A percentile compares a stretch with the other conserved stretches of the same genome.
phyloP scores from a whole-genome alignment of 2,797 vertebrate species.

The Aythya fuligula region DNA sequence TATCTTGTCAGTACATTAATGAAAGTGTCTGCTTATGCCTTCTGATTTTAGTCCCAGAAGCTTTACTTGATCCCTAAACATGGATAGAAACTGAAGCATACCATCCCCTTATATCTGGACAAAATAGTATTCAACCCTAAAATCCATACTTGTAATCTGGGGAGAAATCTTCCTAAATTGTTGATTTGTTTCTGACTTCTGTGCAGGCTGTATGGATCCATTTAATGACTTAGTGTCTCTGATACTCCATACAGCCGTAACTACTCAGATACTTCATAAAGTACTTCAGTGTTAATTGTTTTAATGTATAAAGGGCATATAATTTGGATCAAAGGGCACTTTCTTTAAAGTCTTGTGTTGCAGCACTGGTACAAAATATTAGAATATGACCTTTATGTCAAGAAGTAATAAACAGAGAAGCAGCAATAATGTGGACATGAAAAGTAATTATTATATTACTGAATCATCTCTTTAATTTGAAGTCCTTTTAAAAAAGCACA shows the following conservation, averaged over 20 bases:
- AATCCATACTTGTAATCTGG: neutral
- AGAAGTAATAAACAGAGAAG: slow-evolving; percentile 15
- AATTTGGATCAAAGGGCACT: slow-evolving; percentile 71
- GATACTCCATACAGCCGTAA: slow-evolving; percentile 57
- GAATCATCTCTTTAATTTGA: slow-evolving; percentile 34
- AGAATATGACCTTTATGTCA: slow-evolving; percentile 12
- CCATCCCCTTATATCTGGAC: neutral
- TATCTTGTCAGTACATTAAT: neutral
- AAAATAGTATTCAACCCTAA: neutral
- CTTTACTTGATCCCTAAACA: neutral
- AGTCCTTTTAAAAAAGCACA: neutral
- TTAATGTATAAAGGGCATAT: slow-evolving; percentile 33
- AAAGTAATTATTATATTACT: slow-evolving; percentile 12
- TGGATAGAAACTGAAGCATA: neutral
- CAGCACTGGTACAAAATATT: slow-evolving; percentile 1
- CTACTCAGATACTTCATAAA: slow-evolving; percentile 67
- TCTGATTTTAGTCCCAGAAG: neutral
- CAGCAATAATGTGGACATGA: slow-evolving; percentile 14
- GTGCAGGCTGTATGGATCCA: slow-evolving; percentile 74
- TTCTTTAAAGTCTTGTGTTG: slow-evolving; percentile 23
- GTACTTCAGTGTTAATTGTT: slow-evolving; percentile 64
- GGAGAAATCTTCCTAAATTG: neutral
- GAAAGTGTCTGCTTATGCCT: neutral
- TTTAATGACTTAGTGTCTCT: slow-evolving; percentile 71
- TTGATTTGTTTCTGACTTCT: slow-evolving; percentile 27